These are phyloP conservation scores for Oenanthe oenanthe DNA, from an alignment of 2,113 vertebrate genomes.

Conservation along the genomic window DNA sequence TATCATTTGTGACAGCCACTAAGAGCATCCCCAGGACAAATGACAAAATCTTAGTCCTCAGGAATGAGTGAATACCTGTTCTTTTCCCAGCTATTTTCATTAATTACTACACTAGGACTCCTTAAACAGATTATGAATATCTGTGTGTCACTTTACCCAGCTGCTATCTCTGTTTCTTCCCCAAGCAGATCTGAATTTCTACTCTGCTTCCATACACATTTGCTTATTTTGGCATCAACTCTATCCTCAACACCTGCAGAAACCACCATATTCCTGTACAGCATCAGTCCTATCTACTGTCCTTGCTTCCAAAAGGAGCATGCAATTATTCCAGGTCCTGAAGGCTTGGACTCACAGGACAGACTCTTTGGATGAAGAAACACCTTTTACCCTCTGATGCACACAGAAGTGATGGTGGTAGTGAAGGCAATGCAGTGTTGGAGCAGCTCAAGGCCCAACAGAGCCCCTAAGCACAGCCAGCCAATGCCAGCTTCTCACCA, in stretches of 20 bases:
- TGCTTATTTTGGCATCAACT: background rate
- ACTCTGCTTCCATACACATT: background rate
- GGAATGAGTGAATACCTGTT: background rate
- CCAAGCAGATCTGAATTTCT: background rate
- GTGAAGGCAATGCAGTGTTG: background rate
- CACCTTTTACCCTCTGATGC: background rate
- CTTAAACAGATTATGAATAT: accelerated
- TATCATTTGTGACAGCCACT: background rate
- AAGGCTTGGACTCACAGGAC: background rate
- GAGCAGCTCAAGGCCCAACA: background rate
- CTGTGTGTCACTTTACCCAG: background rate
- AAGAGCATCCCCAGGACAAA: background rate
- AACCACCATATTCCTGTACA: background rate
- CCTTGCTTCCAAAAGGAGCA: background rate
- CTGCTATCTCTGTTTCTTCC: background rate
- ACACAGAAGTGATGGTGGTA: accelerated
- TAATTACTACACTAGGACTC: background rate
- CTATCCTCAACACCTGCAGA: background rate
- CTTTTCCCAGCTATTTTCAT: background rate
- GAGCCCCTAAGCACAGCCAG: background rate
- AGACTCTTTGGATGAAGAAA: background rate
- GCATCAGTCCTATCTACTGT: background rate
- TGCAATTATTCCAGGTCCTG: background rate
- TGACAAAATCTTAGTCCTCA: background rate
- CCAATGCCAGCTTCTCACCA: background rate